These are phyloP conservation scores for Microdon myrmicae DNA, from an alignment of 2,888 invertebrate genomes.

Conservation along the genomic window DNA sequence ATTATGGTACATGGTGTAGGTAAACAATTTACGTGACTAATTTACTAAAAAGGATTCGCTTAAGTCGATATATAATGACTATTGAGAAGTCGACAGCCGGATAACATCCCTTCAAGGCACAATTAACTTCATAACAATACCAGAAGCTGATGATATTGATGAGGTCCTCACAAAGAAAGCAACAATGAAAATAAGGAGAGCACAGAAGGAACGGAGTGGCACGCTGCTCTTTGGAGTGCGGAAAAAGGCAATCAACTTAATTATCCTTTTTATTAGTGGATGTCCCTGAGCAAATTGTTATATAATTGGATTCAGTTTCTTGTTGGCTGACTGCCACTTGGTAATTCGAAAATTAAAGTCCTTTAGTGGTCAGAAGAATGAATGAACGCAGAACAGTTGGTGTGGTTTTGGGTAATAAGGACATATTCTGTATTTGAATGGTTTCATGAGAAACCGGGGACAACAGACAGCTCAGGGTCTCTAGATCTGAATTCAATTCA, in stretches of 20 bases:
- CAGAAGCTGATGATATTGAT: conserved; percentile 51
- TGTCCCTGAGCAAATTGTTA: conserved; percentile 52
- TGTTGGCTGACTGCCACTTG: conserved; percentile 8
- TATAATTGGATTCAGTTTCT: conserved; percentile 42
- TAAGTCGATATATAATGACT: conserved; percentile 30
- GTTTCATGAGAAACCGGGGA: no score
- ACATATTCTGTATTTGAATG: no score
- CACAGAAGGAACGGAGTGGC: conserved; percentile 6
- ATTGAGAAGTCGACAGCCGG: conserved; percentile 32
- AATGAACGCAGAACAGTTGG: no score
- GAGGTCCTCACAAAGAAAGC: conserved; percentile 33
- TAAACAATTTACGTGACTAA: conserved; percentile 45
- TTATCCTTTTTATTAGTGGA: conserved; percentile 51
- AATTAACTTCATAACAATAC: conserved; percentile 28
- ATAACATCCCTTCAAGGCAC: conserved; percentile 27
- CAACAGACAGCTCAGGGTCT: no score
- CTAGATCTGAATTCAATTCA: no score
- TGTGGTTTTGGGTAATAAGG: no score
- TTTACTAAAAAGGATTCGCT: conserved; percentile 41
- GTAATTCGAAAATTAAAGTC: conserved; percentile 32
- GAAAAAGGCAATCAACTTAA: conserved; percentile 50
- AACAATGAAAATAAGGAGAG: background rate
- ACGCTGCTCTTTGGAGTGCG: no score
- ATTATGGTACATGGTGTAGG: conserved; percentile 17
- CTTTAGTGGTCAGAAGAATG: background rate